Percentiles rank a stretch among this genome's conserved stretches.
Conservation (phyloP, 92 coral and sea anemone genomes). For the Palythoa grandiflora region DNA sequence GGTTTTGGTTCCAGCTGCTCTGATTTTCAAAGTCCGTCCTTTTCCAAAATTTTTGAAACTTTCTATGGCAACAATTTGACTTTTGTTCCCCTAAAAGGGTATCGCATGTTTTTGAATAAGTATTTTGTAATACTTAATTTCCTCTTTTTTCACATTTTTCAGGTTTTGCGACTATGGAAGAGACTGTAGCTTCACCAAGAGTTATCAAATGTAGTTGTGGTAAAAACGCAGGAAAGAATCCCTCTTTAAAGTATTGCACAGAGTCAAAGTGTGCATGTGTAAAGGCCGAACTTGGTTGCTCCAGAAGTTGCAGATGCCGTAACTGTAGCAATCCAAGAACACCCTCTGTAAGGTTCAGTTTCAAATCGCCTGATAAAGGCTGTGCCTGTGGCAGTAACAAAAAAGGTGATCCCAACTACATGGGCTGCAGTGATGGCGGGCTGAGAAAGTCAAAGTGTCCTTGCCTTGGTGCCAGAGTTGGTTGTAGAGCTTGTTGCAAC, state of each 20-base stretch:
- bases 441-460: conserved; percentile 44
- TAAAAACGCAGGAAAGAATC: conserved; percentile 14
- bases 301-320: conserved; percentile 49
- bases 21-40: no score
- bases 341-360: background rate
- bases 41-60: no score
- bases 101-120: background rate
- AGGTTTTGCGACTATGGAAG: background rate
- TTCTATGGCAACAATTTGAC: no score
- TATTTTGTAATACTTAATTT: background rate
- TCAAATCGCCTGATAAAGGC: conserved; percentile 33
- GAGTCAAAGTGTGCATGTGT: conserved; percentile 38
- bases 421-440: conserved; percentile 31
- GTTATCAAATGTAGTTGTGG: conserved; percentile 31
- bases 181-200: background rate
- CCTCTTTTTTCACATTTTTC: background rate
- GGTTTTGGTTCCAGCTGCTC: no score
- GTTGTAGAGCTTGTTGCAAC: conserved; percentile 31
- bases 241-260: background rate
- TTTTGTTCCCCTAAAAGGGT: no score
- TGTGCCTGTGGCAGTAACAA: conserved; percentile 50
- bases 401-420: conserved; percentile 32
- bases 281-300: conserved; percentile 37
- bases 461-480: conserved; percentile 46
- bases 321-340: conserved; percentile 37